A percentile compares a stretch with the other conserved stretches of the same genome.
phyloP scores from a whole-genome alignment of 2,113 vertebrate genomes.

The Corynorhinus townsendii region DNA sequence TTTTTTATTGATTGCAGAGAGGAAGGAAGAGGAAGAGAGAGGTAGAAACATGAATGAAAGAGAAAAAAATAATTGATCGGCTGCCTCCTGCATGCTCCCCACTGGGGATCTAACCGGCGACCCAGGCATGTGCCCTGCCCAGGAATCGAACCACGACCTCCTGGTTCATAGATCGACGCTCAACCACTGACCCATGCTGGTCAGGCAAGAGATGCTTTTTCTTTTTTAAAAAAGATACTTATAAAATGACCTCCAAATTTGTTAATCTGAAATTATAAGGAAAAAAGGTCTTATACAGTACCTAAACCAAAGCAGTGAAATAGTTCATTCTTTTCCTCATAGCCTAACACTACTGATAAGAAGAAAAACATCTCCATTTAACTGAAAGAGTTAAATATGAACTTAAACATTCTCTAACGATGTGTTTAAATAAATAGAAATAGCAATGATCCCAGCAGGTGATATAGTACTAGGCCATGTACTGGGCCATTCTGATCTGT shows the following conservation, averaged over 20 bases:
- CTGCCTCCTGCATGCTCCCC: too few species aligned
- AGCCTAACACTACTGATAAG: neutral
- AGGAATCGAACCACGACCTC: too few species aligned
- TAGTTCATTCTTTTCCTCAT: neutral
- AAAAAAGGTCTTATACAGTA: neutral
- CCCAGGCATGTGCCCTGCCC: too few species aligned
- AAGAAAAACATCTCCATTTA: constrained; percentile 18
- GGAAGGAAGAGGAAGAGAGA: too few species aligned
- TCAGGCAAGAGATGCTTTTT: neutral
- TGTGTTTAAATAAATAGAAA: constrained; percentile 44
- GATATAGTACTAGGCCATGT: neutral
- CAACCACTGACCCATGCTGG: too few species aligned
- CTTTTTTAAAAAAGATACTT: neutral
- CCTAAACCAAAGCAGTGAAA: neutral
- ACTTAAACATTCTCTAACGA: constrained; percentile 30
- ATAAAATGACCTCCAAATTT: neutral
- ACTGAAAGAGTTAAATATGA: constrained; percentile 23
- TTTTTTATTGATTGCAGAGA: too few species aligned
- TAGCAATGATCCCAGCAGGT: neutral
- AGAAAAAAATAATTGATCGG: too few species aligned
- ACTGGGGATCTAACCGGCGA: too few species aligned
- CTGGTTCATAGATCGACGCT: too few species aligned
- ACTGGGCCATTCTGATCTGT: neutral
- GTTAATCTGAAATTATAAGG: neutral
- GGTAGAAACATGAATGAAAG: too few species aligned